phyloP scores from a whole-genome alignment of 2,113 vertebrate genomes.

The Ranitomeya variabilis region DNA sequence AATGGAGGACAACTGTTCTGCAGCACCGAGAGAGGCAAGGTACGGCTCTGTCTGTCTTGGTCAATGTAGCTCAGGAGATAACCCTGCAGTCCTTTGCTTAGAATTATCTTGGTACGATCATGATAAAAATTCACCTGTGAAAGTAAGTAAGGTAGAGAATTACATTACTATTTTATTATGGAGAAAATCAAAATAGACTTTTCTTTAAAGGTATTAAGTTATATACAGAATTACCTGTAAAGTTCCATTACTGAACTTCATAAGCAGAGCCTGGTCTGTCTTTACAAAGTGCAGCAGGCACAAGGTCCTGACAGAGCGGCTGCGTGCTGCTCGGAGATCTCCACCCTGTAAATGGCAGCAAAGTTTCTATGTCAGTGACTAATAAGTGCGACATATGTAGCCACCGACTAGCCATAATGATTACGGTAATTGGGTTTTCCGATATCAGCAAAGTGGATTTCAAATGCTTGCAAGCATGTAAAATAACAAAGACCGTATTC shows the following conservation, averaged over 20 bases:
- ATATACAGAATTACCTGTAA: constrained; percentile 72
- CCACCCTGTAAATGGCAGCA: constrained; percentile 47
- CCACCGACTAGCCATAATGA: neutral
- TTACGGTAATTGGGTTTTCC: neutral
- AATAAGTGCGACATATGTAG: neutral
- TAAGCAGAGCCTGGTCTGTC: constrained; percentile 74
- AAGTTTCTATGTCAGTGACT: neutral
- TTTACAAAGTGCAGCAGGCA: constrained; percentile 80
- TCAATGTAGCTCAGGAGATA: constrained; percentile 78
- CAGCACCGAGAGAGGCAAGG: constrained; percentile 71
- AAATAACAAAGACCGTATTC: too few species aligned
- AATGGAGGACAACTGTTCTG: constrained; percentile 69
- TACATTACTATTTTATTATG: neutral
- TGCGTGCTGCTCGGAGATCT: constrained; percentile 50
- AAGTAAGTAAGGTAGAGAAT: neutral
- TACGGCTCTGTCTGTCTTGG: constrained; percentile 67
- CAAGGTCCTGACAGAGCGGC: constrained; percentile 61
- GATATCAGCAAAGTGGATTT: too few species aligned
- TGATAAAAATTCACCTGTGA: constrained; percentile 80
- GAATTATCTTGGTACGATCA: constrained; percentile 76
- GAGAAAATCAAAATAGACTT: neutral
- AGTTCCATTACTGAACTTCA: constrained; percentile 81
- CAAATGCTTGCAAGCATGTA: too few species aligned
- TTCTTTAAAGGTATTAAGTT: neutral
- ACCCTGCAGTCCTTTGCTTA: constrained; percentile 68